Evolutionary conservation across 2,888 invertebrate genomes (phyloP).

Genomic region (Diadegma fenestrale): DNA sequence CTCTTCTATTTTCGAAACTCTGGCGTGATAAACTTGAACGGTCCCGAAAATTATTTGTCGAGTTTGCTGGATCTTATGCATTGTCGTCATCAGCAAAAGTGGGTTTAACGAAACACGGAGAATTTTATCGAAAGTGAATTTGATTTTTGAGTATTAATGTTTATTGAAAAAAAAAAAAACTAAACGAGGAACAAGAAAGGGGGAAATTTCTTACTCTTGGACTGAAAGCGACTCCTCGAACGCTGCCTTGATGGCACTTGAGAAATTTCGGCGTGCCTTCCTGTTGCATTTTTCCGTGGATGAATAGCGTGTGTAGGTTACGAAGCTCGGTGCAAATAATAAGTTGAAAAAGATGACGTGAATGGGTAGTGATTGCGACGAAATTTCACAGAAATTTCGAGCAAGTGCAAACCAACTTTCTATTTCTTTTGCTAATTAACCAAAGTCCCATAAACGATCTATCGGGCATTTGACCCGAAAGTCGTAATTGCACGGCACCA

Average conservation of each 20-base stretch:
- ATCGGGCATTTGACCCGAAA: slow-evolving; percentile 54
- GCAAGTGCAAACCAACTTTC: background rate
- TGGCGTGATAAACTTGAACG: too few species aligned
- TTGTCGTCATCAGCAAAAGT: background rate
- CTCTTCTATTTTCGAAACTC: too few species aligned
- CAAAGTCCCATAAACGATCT: slow-evolving; percentile 46
- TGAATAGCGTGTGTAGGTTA: background rate
- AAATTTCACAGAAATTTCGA: slow-evolving; percentile 5
- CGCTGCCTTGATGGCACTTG: slow-evolving; percentile 83
- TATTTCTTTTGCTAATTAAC: slow-evolving; percentile 24
- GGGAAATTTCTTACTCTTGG: slow-evolving; percentile 77
- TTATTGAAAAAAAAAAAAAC: background rate
- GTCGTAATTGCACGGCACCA: slow-evolving; percentile 40
- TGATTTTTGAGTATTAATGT: background rate
- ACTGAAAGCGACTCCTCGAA: slow-evolving; percentile 83
- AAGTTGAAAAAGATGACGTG: background rate
- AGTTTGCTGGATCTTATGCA: background rate
- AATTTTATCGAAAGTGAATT: background rate
- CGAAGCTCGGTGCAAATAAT: background rate
- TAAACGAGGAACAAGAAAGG: slow-evolving; percentile 25
- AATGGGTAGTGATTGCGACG: background rate
- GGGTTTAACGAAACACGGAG: background rate
- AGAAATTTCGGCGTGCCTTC: slow-evolving; percentile 83
- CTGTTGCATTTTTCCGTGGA: slow-evolving; percentile 80
- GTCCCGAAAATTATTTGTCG: background rate